Base-by-base conservation (phyloP, 1,140 invertebrate genomes). In the Drosophila ohnishii region DNA sequence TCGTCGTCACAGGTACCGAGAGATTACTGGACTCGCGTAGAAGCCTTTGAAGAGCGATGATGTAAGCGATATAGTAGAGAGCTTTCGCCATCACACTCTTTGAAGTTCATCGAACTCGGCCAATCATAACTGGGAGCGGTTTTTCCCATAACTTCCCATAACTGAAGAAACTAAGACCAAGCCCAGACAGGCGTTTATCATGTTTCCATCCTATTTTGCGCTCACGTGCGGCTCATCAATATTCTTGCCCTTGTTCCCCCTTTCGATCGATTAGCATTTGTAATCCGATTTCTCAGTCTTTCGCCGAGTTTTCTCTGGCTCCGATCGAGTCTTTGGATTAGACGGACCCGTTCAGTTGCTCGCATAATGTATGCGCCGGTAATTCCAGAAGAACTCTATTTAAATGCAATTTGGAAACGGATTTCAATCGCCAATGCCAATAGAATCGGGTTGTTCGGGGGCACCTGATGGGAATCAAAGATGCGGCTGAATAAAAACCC, bases 361-460 rank as follows among this genome's bases (percentile, higher is more conserved):
- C 32, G 35, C 44, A 64, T 64, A 70, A 78, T 81, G 59, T 78
- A 64, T 78, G 64, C 45, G 42, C 56, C 58, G 84, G 47, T 69
- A 70, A 69, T 83, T 74, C 84, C 76, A 65, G 14, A 58, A 58
- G 50, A 78, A 35, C 61, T 51, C 66, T 61, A 40, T 65, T 88
- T 73, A 76, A 67, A 59, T 69, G 66, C 78, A 75, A 83, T 86
- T 88, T 78, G 66, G 50, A 86, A 57, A 83, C 82, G 82, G 82
- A 84, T 77, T 77, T 67, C 11, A 51, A 37, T 35, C 61, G 51
- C 4, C 34, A 67, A 66, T 50, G 40, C 35, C 61, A 51, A 39
- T 35, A 67, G 44, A 67, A 42, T 48, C 42, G 34, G 28, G 28
- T 50, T 65, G 63, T 67, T 19, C 37, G 30, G 19, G 45, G 14